These are phyloP conservation scores for Pediacus dermestoides DNA, from an alignment of 2,888 invertebrate genomes.

Conservation along the genomic window DNA sequence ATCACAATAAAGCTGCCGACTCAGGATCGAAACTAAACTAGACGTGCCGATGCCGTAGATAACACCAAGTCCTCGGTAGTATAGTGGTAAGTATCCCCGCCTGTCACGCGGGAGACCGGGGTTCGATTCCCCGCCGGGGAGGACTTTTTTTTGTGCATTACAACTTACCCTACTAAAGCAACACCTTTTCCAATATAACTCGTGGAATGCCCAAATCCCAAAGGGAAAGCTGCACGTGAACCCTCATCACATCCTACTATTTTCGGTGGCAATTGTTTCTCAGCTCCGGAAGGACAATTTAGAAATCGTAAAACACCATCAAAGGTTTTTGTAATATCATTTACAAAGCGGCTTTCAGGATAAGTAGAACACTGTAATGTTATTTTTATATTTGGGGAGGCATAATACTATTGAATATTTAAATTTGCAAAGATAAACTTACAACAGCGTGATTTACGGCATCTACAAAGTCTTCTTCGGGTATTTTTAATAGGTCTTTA, in stretches of 20 bases:
- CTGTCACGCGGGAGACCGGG: too few species aligned
- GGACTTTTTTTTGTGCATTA: conserved; percentile 16
- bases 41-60: too few species aligned
- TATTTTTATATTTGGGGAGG: conserved; percentile 1
- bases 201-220: conserved; percentile 86
- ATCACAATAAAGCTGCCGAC: too few species aligned
- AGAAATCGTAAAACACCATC: conserved; percentile 49
- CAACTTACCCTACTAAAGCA: conserved; percentile 79
- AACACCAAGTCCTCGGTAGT: too few species aligned
- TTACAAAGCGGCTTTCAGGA: conserved; percentile 54
- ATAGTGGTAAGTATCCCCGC: too few species aligned
- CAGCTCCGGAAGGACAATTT: conserved; percentile 43
- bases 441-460: conserved; percentile 83
- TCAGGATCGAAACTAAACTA: too few species aligned
- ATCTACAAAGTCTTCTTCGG: conserved; percentile 81
- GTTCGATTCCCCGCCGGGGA: conserved; percentile 22
- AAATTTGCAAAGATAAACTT: conserved; percentile 37
- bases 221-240: conserved; percentile 84
- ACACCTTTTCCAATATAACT: conserved; percentile 79
- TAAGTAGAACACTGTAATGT: conserved; percentile 59
- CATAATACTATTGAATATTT: neutral
- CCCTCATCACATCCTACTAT: conserved; percentile 56
- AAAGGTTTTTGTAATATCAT: conserved; percentile 55
- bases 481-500: conserved; percentile 64
- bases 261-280: conserved; percentile 61